Conservation (phyloP, 2,113 vertebrate species). For the Clarias batrachus region DNA sequence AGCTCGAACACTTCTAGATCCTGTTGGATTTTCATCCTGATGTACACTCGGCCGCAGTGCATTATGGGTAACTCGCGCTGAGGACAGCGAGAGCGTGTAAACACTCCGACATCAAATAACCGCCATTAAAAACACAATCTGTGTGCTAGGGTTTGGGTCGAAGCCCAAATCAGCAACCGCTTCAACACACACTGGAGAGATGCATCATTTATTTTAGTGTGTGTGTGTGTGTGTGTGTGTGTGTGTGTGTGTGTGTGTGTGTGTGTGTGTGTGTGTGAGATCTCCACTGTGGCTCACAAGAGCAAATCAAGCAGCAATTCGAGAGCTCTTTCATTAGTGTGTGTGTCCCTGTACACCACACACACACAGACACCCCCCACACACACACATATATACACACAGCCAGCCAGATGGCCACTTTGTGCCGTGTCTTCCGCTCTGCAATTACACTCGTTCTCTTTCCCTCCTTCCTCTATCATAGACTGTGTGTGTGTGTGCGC, state of each 20-base stretch:
- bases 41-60: neutral
- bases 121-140: neutral
- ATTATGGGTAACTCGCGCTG: neutral
- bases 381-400: constrained; percentile 25
- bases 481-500: constrained; percentile 46
- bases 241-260: constrained; percentile 4
- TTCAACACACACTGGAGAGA: constrained; percentile 11
- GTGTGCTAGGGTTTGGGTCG: neutral
- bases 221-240: constrained; percentile 24
- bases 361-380: constrained; percentile 23
- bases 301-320: constrained; percentile 27
- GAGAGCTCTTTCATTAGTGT: constrained; percentile 33
- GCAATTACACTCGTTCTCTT: constrained; percentile 50
- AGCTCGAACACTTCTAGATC: neutral
- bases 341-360: constrained; percentile 31
- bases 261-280: neutral
- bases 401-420: constrained; percentile 58
- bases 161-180: constrained; percentile 8
- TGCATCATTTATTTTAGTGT: neutral
- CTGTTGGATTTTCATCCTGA: neutral
- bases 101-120: neutral
- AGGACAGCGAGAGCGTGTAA: neutral
- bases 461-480: constrained; percentile 42
- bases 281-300: constrained; percentile 21
- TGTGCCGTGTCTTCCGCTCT: constrained; percentile 39